Evolutionary conservation across 2,888 invertebrate genomes (phyloP).

Genomic region (Lasioglossum malachurum): DNA sequence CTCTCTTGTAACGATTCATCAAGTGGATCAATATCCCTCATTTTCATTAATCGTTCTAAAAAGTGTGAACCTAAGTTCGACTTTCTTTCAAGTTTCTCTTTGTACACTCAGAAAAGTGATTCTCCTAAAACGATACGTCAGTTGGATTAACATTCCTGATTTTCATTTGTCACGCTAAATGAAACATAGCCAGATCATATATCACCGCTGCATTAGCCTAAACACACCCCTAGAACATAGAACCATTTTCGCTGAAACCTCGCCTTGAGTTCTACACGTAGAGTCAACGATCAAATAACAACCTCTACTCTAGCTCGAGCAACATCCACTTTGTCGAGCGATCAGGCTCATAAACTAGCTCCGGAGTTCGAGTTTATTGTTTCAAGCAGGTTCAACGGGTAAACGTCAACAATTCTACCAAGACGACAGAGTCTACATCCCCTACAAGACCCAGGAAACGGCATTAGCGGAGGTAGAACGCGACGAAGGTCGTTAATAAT

Average conservation of each 20-base stretch:
- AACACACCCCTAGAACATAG: not conserved
- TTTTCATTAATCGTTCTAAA: not conserved
- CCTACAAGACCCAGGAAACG: not conserved
- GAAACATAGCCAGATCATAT: not conserved
- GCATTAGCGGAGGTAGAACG: not conserved
- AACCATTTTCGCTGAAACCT: not conserved
- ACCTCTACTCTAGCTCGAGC: not conserved
- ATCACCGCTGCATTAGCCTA: not conserved
- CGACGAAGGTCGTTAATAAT: slow-evolving; percentile 59
- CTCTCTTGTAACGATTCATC: not conserved
- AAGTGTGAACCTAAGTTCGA: not conserved
- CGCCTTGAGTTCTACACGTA: not conserved
- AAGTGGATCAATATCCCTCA: not conserved
- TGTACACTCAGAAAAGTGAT: not conserved
- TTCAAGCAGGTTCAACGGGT: not conserved
- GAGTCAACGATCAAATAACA: not conserved
- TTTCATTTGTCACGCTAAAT: not conserved
- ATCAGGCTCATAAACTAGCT: not conserved
- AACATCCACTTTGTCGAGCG: not conserved
- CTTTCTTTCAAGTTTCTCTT: not conserved
- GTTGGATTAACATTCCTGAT: not conserved
- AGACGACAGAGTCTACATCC: not conserved
- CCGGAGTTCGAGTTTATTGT: not conserved
- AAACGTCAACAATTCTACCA: not conserved
- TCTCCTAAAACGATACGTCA: not conserved